Evolutionary conservation across 2,888 invertebrate genomes (phyloP).

Genomic region (Hydropsyche betteni): DNA sequence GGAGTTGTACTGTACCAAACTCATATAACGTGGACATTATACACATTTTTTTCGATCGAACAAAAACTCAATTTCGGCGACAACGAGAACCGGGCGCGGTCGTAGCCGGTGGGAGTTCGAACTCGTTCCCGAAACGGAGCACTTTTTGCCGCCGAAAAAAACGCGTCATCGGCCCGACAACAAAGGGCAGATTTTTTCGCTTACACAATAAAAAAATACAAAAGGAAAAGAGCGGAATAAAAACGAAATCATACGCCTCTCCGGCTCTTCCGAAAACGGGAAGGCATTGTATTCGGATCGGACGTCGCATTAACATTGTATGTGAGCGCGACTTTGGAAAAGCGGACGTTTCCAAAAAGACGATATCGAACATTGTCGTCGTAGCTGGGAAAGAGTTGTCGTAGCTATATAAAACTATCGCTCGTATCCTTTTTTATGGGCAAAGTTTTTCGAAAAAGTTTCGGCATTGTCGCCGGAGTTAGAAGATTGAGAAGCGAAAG

Average conservation of each 20-base stretch:
- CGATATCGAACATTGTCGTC: neutral
- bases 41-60: too few species aligned
- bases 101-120: conserved; percentile 5
- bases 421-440: too few species aligned
- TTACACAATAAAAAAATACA: conserved; percentile 1
- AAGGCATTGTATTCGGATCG: conserved; percentile 35
- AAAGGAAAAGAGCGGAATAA: neutral
- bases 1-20: too few species aligned
- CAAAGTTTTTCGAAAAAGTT: too few species aligned
- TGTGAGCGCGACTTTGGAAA: conserved; percentile 2
- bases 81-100: conserved; percentile 1
- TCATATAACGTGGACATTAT: too few species aligned
- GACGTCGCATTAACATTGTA: conserved; percentile 30
- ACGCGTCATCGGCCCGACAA: conserved; percentile 33
- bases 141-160: conserved; percentile 31
- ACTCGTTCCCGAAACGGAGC: conserved; percentile 32
- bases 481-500: too few species aligned
- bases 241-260: too few species aligned
- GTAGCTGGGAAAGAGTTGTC: neutral
- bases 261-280: conserved; percentile 29
- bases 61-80: conserved; percentile 22
- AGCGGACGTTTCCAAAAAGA: neutral
- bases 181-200: conserved; percentile 35
- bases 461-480: too few species aligned
- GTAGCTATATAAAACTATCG: too few species aligned